phyloP scores from a whole-genome alignment of 2,888 invertebrate species.

The Chloromyia formosa region DNA sequence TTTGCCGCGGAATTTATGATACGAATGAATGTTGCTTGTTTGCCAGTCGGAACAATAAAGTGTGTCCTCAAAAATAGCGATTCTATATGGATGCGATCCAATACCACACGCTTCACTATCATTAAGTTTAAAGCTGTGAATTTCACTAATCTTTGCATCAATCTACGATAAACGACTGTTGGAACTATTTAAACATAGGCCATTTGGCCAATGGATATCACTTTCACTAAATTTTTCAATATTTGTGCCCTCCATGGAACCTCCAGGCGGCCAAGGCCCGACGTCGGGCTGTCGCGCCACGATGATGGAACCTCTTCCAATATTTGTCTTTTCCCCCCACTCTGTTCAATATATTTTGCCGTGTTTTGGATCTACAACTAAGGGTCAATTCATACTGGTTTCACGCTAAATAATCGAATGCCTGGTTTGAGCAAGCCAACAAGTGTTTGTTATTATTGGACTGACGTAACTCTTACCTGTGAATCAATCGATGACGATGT shows the following conservation, averaged over 20 bases:
- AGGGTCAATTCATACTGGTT: constrained; percentile 70
- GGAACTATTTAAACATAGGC: constrained; percentile 83
- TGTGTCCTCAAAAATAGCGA: constrained; percentile 86
- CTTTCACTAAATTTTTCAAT: constrained; percentile 70
- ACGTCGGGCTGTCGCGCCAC: too few relatives aligned
- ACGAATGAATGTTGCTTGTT: constrained; percentile 76
- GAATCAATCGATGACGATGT: too few relatives aligned
- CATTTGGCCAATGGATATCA: constrained; percentile 82
- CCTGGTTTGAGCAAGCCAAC: too few relatives aligned
- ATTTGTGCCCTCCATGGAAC: constrained; percentile 86
- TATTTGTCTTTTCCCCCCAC: constrained; percentile 78
- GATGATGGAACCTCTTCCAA: constrained; percentile 79
- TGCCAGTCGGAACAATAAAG: constrained; percentile 93
- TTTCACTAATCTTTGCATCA: constrained; percentile 75
- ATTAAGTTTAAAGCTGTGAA: constrained; percentile 73
- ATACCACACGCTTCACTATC: constrained; percentile 72
- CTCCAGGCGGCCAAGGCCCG: too few relatives aligned
- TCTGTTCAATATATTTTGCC: constrained; percentile 94
- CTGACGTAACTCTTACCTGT: too few relatives aligned
- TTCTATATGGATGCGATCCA: constrained; percentile 79
- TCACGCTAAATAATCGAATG: too few relatives aligned
- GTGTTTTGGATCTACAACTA: constrained; percentile 73
- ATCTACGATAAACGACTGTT: constrained; percentile 87
- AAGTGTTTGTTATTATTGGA: too few relatives aligned
- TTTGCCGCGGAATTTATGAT: constrained; percentile 80